Percentiles rank a stretch among this genome's conserved stretches.
phyloP scores from a whole-genome alignment of 2,113 vertebrate genomes.

The Cheilinus undulatus region DNA sequence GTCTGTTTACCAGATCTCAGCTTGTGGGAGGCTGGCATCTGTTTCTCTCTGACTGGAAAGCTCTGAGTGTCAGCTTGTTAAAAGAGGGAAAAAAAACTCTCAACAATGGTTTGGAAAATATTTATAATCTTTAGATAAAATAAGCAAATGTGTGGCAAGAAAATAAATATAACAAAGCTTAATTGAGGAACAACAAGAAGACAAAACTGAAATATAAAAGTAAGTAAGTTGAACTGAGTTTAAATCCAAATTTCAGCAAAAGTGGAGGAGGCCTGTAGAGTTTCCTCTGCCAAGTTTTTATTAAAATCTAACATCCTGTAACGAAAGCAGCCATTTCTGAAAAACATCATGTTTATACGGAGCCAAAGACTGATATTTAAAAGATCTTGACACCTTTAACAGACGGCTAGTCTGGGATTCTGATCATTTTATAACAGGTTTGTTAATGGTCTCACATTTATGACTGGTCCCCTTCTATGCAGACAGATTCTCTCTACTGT shows the following conservation, averaged over 20 bases:
- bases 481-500: too few species aligned
- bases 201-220: background rate
- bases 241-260: slow-evolving; percentile 1
- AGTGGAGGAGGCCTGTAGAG: background rate
- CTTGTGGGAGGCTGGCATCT: slow-evolving; percentile 76
- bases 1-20: slow-evolving; percentile 67
- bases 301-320: background rate
- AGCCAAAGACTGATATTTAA: too few species aligned
- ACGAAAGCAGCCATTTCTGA: too few species aligned
- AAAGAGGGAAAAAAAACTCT: slow-evolving; percentile 23
- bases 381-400: too few species aligned
- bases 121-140: slow-evolving; percentile 30
- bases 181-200: background rate
- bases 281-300: background rate
- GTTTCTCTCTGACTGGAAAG: slow-evolving; percentile 59
- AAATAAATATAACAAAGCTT: slow-evolving; percentile 5
- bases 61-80: slow-evolving; percentile 55
- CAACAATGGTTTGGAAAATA: slow-evolving; percentile 40
- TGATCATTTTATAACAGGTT: too few species aligned
- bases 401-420: too few species aligned
- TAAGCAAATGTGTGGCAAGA: background rate
- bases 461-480: too few species aligned
- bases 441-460: too few species aligned
- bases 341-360: background rate
- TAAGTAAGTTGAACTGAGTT: background rate